These are phyloP conservation scores for Phataginus tetradactyla DNA, from an alignment of 2,797 vertebrate genomes.

Conservation along the genomic window DNA sequence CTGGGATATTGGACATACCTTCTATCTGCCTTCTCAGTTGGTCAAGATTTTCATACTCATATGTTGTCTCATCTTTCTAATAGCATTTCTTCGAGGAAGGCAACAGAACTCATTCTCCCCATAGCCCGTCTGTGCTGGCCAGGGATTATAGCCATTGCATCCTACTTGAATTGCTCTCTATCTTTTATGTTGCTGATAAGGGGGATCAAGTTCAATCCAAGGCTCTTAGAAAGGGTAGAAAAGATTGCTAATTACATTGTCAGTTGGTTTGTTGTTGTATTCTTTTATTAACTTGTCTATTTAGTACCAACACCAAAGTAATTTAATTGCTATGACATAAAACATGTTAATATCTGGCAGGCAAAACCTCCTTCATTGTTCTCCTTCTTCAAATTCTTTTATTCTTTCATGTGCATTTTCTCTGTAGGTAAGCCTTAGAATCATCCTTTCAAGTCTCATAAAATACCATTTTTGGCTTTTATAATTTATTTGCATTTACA, in stretches of 20 bases:
- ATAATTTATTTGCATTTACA: slow-evolving; percentile 48
- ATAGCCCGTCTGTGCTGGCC: background rate
- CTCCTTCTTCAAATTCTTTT: background rate
- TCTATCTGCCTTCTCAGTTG: background rate
- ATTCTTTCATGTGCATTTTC: background rate
- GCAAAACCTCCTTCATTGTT: background rate
- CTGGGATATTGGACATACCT: background rate
- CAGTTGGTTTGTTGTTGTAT: background rate
- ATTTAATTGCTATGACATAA: slow-evolving; percentile 22
- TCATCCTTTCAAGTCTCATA: slow-evolving; percentile 1
- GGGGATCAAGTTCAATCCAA: background rate
- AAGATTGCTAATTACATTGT: background rate
- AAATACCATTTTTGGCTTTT: background rate
- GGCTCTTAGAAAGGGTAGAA: background rate
- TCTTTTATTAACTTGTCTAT: slow-evolving; percentile 7
- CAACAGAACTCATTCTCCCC: background rate
- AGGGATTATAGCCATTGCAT: background rate
- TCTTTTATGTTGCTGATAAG: background rate
- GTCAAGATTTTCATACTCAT: background rate
- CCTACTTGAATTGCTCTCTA: background rate
- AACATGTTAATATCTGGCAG: slow-evolving; percentile 24
- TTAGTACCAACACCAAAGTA: background rate
- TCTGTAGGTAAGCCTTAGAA: background rate
- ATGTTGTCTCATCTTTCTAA: background rate
- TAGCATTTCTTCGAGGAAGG: background rate